phyloP scores from a whole-genome alignment of 1,140 invertebrate species.

The Charaxes varanes region DNA sequence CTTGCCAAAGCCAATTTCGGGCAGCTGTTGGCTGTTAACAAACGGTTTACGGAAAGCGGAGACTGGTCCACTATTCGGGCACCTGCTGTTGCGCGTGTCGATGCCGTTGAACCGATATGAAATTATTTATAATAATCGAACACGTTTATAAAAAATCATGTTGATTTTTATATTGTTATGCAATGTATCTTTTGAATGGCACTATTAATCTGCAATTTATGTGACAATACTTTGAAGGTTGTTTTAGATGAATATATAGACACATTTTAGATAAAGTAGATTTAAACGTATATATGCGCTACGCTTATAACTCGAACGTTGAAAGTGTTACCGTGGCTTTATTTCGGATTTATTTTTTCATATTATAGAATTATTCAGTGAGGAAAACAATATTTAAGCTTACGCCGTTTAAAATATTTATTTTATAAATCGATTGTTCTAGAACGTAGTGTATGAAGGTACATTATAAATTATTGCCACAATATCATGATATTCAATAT shows the following conservation, averaged over 20 bases:
- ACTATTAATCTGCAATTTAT: no score
- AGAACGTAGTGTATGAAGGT: conserved; percentile 12
- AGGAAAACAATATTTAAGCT: conserved; percentile 9
- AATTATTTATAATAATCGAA: conserved; percentile 11
- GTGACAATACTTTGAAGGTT: no score
- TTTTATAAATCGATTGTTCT: conserved; percentile 16
- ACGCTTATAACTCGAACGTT: no score
- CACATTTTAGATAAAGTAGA: no score
- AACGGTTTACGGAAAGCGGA: conserved; percentile 51
- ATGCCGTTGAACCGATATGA: conserved; percentile 39
- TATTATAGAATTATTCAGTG: conserved; percentile 1
- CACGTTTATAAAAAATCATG: conserved; percentile 11
- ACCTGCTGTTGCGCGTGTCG: conserved; percentile 36
- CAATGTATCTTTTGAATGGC: no score
- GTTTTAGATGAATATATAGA: no score
- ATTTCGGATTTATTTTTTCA: background rate
- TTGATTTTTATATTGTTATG: background rate
- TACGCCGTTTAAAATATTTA: conserved; percentile 17
- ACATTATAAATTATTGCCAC: conserved; percentile 18
- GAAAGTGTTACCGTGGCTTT: no score
- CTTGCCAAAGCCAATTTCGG: conserved; percentile 65
- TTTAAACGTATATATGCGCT: no score
- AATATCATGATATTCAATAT: conserved; percentile 13
- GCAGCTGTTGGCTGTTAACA: conserved; percentile 52
- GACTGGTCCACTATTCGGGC: conserved; percentile 52